phyloP scores from a whole-genome alignment of 2,797 vertebrate species.

The Spondyliosoma cantharus region DNA sequence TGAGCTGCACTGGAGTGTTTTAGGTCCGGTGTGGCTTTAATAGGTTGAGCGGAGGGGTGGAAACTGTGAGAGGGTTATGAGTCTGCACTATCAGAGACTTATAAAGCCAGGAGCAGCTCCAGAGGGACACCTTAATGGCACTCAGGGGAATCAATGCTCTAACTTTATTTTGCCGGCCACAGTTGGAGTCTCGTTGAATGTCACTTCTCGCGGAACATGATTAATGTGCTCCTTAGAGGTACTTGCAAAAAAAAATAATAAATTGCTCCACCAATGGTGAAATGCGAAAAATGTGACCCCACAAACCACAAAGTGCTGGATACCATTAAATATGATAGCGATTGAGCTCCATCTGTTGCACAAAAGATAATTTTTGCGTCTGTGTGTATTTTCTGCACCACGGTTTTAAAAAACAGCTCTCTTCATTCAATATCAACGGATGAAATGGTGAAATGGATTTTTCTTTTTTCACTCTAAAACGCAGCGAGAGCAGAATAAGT shows the following conservation, averaged over 20 bases:
- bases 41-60: slow-evolving; percentile 9
- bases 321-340: slow-evolving; percentile 19
- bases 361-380: background rate
- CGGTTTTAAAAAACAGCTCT: slow-evolving; percentile 35
- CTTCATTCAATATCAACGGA: slow-evolving; percentile 34
- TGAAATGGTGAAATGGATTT: slow-evolving; percentile 32
- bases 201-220: slow-evolving; percentile 60
- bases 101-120: slow-evolving; percentile 38
- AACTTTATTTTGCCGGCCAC: slow-evolving; percentile 43
- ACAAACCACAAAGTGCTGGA: slow-evolving; percentile 7
- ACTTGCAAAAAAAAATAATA: background rate
- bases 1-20: slow-evolving; percentile 12
- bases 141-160: slow-evolving; percentile 61
- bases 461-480: slow-evolving; percentile 22
- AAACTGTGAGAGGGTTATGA: slow-evolving; percentile 35
- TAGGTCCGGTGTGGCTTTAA: slow-evolving; percentile 23
- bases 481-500: slow-evolving; percentile 57
- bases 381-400: slow-evolving; percentile 4
- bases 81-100: slow-evolving; percentile 35
- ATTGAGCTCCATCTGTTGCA: slow-evolving; percentile 20
- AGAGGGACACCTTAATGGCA: slow-evolving; percentile 62
- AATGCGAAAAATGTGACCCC: slow-evolving; percentile 30
- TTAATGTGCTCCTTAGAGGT: slow-evolving; percentile 60
- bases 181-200: slow-evolving; percentile 48
- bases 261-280: slow-evolving; percentile 10